Percentiles rank a stretch among this genome's conserved stretches.
Evolutionary conservation across 2,888 invertebrate genomes (phyloP).

Genomic region (Carabus problematicus): DNA sequence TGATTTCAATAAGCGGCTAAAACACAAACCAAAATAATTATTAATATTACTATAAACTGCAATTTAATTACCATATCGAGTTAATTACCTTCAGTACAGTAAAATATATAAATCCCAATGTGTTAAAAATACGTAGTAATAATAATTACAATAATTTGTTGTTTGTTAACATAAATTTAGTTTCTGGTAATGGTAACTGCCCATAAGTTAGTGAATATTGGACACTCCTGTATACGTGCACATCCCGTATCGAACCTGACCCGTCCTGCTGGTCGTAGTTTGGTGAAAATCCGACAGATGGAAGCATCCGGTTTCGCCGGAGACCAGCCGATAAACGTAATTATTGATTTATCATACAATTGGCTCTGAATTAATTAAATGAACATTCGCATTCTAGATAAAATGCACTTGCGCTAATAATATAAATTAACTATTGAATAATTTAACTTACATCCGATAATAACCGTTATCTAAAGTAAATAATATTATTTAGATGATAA

Average conservation of each 20-base stretch:
- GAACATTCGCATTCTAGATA: neutral
- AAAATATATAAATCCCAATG: too few species aligned
- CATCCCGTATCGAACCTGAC: constrained; percentile 33
- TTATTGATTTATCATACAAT: constrained; percentile 12
- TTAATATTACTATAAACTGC: too few species aligned
- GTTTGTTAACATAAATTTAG: too few species aligned
- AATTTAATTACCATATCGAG: too few species aligned
- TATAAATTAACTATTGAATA: neutral
- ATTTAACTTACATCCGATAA: neutral
- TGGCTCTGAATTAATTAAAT: too few species aligned
- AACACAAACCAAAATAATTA: neutral
- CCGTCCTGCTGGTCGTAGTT: constrained; percentile 16
- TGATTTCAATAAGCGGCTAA: constrained; percentile 10
- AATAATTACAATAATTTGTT: too few species aligned
- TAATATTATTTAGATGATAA: too few species aligned
- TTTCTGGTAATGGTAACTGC: too few species aligned
- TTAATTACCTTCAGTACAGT: too few species aligned
- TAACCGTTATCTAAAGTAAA: too few species aligned
- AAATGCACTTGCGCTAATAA: neutral
- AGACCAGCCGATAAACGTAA: neutral
- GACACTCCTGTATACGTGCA: constrained; percentile 26
- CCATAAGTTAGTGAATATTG: too few species aligned
- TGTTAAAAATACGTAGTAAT: too few species aligned
- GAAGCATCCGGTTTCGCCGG: constrained; percentile 1
- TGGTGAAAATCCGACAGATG: constrained; percentile 29